Evolutionary conservation across 2,797 vertebrate species (phyloP).

Genomic region (Florisuga fusca): DNA sequence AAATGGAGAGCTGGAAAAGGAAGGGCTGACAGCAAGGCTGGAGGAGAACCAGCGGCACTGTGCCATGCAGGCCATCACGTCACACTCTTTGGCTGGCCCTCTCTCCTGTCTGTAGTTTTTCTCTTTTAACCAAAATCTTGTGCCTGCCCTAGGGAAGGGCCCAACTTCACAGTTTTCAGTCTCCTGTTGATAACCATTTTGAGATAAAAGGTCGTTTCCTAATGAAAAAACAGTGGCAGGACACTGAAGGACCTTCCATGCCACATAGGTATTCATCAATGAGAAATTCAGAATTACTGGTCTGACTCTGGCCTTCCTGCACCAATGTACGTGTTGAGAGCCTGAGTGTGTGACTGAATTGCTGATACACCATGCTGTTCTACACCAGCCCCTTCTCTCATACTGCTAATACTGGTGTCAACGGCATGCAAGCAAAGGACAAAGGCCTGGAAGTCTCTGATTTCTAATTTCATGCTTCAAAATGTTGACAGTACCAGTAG

Average conservation of each 20-base stretch:
- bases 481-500: background rate
- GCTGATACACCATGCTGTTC: background rate
- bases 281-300: background rate
- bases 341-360: background rate
- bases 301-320: background rate
- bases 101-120: background rate
- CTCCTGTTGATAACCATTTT: background rate
- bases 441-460: background rate
- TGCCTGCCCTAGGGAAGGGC: background rate
- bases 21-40: background rate
- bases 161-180: background rate
- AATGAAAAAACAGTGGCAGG: background rate
- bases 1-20: background rate
- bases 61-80: background rate
- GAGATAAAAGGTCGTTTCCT: background rate
- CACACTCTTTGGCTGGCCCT: fast-evolving
- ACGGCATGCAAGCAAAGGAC: background rate
- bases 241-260: background rate
- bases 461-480: background rate
- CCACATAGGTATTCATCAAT: background rate
- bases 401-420: background rate
- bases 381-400: background rate
- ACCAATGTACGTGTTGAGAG: background rate
- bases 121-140: background rate
- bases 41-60: background rate